Evolutionary conservation across 2,888 invertebrate genomes (phyloP), one percentile per base, ranked within the genome.

Genomic region (Pyralis farinalis): DNA sequence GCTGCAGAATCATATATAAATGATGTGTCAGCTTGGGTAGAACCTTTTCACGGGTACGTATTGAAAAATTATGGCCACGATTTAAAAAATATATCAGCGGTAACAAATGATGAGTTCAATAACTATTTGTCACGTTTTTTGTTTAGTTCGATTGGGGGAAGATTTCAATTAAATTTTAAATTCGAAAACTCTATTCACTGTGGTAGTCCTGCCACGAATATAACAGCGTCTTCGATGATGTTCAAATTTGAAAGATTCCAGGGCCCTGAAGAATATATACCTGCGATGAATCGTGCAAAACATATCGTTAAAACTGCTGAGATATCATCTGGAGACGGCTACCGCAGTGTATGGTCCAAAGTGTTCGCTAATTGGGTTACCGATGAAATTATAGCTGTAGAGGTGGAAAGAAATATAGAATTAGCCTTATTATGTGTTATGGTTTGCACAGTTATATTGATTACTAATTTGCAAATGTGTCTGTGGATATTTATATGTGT

Each of bases 401-500:
- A 96, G 83, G 92, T 96, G 8, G 91, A 93, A 53, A 87, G 95
- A 46, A 96, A 96, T 74, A 89, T 96, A 43, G 90, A 93, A 41
- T 75, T 96, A 33, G 95, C 96, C 0, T 83, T 95, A 42, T 62
- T 93, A 21, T 95, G 95, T 71, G 96, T 96, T 0, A 95, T 96
- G 92, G 65, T 92, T n/a, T 95, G 94, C 56, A 95, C 95, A 0
- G 73, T 93, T 8, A 66, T 95, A 16, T 83, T 96, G 16, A 94
- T 96, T 51, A 94, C 94, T 6, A 94, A 96, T 74, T 65, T 94
- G 8, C 93, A 93, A 70, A 93, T 94, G 53, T 95, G 95, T 74
- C 84, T 94, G 42, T 94, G 95, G 93, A 95, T 96, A 59, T 93
- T 96, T 56, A 67, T 93, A 12, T 94, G 94, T 63, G 94, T 95